phyloP scores from a whole-genome alignment of 2,888 invertebrate genomes.

The Megamerina dolium region DNA sequence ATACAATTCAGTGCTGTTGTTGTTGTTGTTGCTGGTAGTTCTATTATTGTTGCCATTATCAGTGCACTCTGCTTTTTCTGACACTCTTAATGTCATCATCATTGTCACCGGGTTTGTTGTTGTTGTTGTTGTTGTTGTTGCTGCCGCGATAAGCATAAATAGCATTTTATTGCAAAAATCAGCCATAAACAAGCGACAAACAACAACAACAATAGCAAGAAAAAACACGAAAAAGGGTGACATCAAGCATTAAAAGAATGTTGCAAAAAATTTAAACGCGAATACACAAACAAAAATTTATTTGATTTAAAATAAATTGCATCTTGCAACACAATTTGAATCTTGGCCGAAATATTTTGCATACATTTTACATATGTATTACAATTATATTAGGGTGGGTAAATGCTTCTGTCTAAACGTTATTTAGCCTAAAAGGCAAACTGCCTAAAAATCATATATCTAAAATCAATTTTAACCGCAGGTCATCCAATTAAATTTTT shows the following conservation, averaged over 20 bases:
- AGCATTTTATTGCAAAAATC: slow-evolving; percentile 16
- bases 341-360: no score
- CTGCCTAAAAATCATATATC: no score
- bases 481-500: no score
- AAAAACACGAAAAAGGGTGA: neutral
- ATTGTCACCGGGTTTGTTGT: neutral
- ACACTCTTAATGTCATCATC: neutral
- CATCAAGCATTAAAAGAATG: neutral
- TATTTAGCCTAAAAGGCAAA: no score
- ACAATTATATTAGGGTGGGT: no score
- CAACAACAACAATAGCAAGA: neutral
- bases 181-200: neutral
- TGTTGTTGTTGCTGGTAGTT: neutral
- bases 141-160: slow-evolving; percentile 17
- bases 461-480: no score
- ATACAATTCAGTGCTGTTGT: no score
- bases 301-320: no score
- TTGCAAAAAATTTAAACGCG: neutral
- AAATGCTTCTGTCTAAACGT: no score
- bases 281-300: neutral
- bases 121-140: neutral
- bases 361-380: no score
- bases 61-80: neutral
- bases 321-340: no score
- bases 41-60: neutral